A percentile compares a stretch with the other conserved stretches of the same genome.
Evolutionary conservation across 2,888 invertebrate genomes (phyloP).

Genomic region (Cataglyphis cursor): DNA sequence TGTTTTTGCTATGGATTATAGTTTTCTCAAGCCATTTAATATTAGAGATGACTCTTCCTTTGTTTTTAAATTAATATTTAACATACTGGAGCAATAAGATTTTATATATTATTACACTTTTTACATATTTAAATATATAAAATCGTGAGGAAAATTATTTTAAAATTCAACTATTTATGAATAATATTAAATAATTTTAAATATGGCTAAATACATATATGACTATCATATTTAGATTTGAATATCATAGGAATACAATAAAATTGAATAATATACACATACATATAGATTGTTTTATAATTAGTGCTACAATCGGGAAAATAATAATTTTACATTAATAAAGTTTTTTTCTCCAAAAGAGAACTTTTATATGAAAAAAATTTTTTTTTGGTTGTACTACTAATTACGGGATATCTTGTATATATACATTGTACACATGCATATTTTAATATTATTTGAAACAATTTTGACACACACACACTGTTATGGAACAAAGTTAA

Average conservation of each 20-base stretch:
- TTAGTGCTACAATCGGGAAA: background rate
- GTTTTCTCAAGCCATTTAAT: background rate
- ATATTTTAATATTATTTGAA: constrained; percentile 12
- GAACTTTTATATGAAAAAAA: background rate
- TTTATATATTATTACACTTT: background rate
- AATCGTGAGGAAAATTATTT: background rate
- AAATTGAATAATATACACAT: background rate
- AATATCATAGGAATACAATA: background rate
- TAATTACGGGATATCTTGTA: background rate
- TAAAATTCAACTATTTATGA: background rate
- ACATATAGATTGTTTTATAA: background rate
- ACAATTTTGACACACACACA: constrained; percentile 36
- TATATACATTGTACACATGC: background rate
- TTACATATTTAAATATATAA: background rate
- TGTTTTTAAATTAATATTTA: constrained; percentile 2
- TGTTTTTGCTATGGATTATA: background rate
- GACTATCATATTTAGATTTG: background rate
- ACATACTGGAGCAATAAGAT: background rate
- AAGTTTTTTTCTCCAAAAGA: background rate
- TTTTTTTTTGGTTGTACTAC: background rate
- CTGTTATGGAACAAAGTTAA: constrained; percentile 83
- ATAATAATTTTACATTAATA: background rate
- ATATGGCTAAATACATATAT: background rate
- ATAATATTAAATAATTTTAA: too few species aligned
- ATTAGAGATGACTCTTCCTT: background rate